A percentile compares a stretch with the other conserved stretches of the same genome.
Conservation (phyloP, 2,797 vertebrate genomes). For the Sebastolobus altivelis region DNA sequence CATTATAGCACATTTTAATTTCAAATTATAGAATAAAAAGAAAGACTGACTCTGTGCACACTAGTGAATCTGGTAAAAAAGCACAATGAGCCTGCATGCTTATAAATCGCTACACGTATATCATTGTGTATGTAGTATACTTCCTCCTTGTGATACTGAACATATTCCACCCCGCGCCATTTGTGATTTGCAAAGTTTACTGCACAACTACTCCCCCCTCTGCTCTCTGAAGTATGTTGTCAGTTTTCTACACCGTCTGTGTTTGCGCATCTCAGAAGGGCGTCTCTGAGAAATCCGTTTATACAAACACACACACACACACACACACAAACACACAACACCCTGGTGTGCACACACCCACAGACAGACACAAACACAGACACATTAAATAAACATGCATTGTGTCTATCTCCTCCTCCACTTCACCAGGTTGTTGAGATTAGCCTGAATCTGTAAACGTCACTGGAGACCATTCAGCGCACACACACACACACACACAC, state of each 20-base stretch:
- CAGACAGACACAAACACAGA: conserved; percentile 35
- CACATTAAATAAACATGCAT: conserved; percentile 56
- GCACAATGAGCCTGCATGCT: background rate
- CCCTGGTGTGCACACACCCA: conserved; percentile 25
- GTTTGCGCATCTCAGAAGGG: background rate
- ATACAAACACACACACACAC: background rate
- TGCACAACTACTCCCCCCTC: background rate
- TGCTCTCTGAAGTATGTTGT: background rate
- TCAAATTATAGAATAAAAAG: no score
- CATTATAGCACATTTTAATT: background rate
- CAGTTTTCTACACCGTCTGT: background rate
- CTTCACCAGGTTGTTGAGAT: conserved; percentile 27
- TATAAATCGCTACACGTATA: conserved; percentile 12
- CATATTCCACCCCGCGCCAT: background rate
- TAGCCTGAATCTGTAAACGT: conserved; percentile 48
- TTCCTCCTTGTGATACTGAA: background rate
- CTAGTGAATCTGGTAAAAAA: background rate
- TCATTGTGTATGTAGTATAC: background rate
- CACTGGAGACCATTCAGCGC: conserved; percentile 37
- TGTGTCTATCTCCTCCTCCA: conserved; percentile 34
- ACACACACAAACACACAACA: background rate
- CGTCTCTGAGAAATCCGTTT: conserved; percentile 2
- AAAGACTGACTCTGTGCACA: background rate
- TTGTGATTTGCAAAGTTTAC: conserved; percentile 1
- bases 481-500: conserved; percentile 9